A percentile compares a stretch with the other conserved stretches of the same genome.
Evolutionary conservation across 2,113 vertebrate species (phyloP).

Genomic region (Mesitornis unicolor): DNA sequence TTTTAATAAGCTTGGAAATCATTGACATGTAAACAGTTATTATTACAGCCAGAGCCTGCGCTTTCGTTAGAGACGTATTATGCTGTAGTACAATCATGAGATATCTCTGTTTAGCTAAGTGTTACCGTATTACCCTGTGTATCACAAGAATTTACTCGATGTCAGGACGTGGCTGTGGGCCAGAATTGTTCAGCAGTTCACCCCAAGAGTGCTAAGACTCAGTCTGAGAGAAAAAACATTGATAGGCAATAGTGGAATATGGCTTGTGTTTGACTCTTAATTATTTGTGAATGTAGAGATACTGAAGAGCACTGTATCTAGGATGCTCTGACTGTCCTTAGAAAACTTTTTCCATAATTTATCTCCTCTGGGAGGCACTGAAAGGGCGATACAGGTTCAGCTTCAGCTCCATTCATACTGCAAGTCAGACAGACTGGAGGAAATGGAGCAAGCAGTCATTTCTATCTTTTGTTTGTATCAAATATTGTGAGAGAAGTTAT

Average conservation of each 20-base stretch:
- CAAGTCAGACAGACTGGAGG: background rate
- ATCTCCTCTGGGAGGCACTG: background rate
- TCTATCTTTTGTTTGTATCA: conserved; percentile 45
- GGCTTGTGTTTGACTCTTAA: background rate
- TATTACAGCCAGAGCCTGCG: background rate
- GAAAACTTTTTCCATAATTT: background rate
- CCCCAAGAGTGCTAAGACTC: background rate
- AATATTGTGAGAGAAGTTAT: conserved; percentile 53
- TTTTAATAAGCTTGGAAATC: conserved; percentile 39
- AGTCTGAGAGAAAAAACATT: background rate
- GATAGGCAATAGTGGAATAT: background rate
- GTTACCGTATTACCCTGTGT: background rate
- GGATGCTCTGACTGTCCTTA: background rate
- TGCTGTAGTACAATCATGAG: background rate
- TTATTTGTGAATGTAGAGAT: background rate
- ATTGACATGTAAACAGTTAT: background rate
- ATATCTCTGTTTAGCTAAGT: background rate
- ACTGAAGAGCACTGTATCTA: background rate
- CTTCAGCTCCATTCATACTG: background rate
- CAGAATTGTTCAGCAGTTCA: conserved; percentile 29
- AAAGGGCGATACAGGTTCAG: background rate
- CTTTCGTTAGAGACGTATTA: background rate
- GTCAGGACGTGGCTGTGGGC: background rate
- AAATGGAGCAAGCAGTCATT: conserved; percentile 15
- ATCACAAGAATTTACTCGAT: background rate